Conservation (phyloP, 2,113 vertebrate species). For the Nothoprocta perdicaria region DNA sequence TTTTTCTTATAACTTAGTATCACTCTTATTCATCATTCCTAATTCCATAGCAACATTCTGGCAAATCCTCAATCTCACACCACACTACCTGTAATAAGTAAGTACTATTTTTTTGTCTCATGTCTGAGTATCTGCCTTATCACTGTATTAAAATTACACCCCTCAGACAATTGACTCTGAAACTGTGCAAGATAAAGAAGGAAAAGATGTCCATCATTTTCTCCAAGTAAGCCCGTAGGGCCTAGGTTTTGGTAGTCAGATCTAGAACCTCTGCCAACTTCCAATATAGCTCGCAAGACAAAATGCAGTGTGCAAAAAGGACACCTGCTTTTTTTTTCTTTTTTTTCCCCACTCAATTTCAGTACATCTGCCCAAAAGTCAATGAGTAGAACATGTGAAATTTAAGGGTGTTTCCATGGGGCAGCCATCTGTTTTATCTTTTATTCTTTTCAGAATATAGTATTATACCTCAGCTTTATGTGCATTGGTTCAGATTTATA, state of each 20-base stretch:
- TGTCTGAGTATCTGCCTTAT: neutral
- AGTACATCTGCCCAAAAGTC: conserved; percentile 7
- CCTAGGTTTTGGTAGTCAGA: neutral
- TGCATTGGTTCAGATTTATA: conserved; percentile 49
- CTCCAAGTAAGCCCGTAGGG: neutral
- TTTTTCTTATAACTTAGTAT: conserved; percentile 13
- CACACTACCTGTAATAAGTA: neutral
- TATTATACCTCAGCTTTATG: conserved; percentile 57
- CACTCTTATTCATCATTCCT: neutral
- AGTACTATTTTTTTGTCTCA: neutral
- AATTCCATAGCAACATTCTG: neutral
- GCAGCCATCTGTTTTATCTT: conserved; percentile 64
- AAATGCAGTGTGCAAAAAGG: neutral
- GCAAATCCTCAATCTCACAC: neutral
- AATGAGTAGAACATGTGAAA: neutral
- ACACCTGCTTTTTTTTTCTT: neutral
- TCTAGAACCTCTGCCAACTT: neutral
- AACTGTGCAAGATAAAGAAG: neutral
- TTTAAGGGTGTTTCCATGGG: conserved; percentile 43
- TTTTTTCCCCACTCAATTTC: neutral
- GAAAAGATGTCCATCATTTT: neutral
- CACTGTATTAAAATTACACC: neutral
- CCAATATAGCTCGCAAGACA: neutral
- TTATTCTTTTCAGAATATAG: conserved; percentile 12
- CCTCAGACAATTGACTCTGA: neutral